Evolutionary conservation across 2,797 vertebrate species (phyloP).

Genomic region (Notamacropus eugenii): DNA sequence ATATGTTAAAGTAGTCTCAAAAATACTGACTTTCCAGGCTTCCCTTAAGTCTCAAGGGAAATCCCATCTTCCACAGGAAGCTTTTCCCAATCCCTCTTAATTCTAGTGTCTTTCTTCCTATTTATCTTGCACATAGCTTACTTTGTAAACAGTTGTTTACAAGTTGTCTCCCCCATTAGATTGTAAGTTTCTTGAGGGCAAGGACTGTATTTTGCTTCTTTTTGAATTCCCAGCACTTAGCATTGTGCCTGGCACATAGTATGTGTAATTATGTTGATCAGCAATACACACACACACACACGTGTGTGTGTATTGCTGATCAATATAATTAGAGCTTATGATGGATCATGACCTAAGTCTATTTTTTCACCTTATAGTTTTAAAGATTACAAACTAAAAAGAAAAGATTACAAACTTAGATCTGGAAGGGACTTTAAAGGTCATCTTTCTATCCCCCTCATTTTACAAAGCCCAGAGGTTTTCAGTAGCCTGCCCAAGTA

Average conservation of each 20-base stretch:
- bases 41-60: neutral
- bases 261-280: neutral
- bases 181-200: neutral
- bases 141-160: neutral
- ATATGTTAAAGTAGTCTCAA: neutral
- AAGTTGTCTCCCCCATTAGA: neutral
- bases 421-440: neutral
- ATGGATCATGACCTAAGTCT: neutral
- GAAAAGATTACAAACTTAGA: neutral
- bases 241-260: neutral
- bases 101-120: neutral
- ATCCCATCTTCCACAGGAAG: neutral
- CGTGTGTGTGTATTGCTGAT: no score
- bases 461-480: neutral
- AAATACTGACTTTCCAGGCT: neutral
- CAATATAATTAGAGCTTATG: neutral
- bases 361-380: neutral
- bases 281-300: no score
- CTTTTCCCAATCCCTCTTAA: neutral
- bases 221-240: neutral
- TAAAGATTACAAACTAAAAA: neutral
- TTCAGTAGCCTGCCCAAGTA: neutral
- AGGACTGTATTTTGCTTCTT: neutral
- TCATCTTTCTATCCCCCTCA: neutral
- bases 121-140: neutral